Conservation (phyloP, 1,140 invertebrate genomes). For the Brachionus manjavacas region DNA sequence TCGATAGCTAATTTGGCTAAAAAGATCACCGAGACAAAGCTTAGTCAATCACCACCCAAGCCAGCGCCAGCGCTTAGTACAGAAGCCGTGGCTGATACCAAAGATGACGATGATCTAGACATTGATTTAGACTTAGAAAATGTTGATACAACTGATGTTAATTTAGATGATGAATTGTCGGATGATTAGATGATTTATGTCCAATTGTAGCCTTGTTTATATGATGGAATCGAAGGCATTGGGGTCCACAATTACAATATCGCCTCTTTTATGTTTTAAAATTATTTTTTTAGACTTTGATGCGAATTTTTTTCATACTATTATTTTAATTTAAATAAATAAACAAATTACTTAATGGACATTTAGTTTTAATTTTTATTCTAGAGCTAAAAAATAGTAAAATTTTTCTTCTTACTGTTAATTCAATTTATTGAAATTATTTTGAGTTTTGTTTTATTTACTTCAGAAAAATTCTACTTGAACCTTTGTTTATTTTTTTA, state of each 20-base stretch:
- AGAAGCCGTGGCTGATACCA: background rate
- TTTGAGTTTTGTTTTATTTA: too few species aligned
- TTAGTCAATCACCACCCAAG: slow-evolving; percentile 15
- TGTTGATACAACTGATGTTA: slow-evolving; percentile 37
- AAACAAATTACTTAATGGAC: background rate
- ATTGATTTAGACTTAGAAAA: slow-evolving; percentile 39
- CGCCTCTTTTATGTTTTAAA: background rate
- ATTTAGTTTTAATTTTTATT: background rate
- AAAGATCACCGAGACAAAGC: slow-evolving; percentile 16
- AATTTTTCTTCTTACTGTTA: background rate
- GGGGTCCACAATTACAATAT: background rate
- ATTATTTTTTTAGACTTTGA: slow-evolving; percentile 35
- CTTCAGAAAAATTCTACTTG: too few species aligned
- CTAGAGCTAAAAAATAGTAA: background rate
- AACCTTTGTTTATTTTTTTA: too few species aligned
- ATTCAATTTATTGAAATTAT: background rate
- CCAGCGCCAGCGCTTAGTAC: background rate
- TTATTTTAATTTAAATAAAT: slow-evolving; percentile 36
- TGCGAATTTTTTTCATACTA: slow-evolving; percentile 19
- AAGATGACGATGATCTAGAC: slow-evolving; percentile 23
- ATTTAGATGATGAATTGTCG: slow-evolving; percentile 40
- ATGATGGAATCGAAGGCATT: background rate
- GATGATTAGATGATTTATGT: background rate
- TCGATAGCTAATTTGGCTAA: slow-evolving; percentile 37
- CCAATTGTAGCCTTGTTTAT: slow-evolving; percentile 11